Evolutionary conservation across 2,113 vertebrate genomes (phyloP), one percentile per base, ranked within the genome.

Genomic region (Recurvirostra avosetta): DNA sequence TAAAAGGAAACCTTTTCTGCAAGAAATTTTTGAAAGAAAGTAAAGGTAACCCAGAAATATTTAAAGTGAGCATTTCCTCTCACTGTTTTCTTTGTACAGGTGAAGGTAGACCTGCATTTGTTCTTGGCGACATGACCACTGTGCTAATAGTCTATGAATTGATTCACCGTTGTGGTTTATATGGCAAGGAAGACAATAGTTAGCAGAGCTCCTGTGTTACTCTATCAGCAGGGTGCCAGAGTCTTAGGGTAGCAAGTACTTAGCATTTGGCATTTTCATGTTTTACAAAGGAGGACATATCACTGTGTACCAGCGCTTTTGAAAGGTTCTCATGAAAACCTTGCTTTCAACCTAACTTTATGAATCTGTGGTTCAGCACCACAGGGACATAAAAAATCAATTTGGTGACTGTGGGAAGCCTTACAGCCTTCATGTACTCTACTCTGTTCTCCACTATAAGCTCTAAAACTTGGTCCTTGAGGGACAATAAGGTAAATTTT

Each of bases 381-480:
- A 84, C 16, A 72, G 36, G 11, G 34, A 90, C 52, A 61, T 84
- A 56, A 90, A 90, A 93, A 86, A 83, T 74, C 55, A 83, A 30
- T 94, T 90, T 90, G 26, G 5, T 71, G 47, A 40, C 65, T 40
- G 38, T 67, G 59, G 56, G 68, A 92, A 94, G 43, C 59, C 55
- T 86, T 80, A 47, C 41, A 83, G 36, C 52, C 56, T 92, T 86
- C 63, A 75, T 63, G 61, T 77, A 9, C 66, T 82, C 36, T 66
- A 15, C 26, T 70, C n/a, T 77, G 12, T 21, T 90, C 58, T 74
- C 32, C 47, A 30, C 59, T 80, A 16, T 14, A 59, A 90, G 16
- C 41, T 86, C 47, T 86, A 77, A 95, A 95, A 91, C 38, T 47
- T 92, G 61, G 25, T 78, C 40, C 72, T 88, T 84, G 76, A 84